Base-by-base conservation (phyloP, 2,888 invertebrate species). In the Odontomyia ornata region DNA sequence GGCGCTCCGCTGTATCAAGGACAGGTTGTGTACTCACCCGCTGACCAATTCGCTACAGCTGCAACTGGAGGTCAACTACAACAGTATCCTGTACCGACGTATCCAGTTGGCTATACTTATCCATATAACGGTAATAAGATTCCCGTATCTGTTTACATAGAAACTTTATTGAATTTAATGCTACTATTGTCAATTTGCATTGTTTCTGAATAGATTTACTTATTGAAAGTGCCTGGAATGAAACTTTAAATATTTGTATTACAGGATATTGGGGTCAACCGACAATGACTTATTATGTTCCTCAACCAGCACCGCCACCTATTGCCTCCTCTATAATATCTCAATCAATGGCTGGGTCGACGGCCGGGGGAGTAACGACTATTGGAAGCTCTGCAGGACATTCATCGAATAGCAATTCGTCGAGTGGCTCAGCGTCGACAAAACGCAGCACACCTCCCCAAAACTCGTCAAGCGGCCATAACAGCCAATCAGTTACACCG, bases 211-310 rank as follows among this genome's bases (percentile, higher is more conserved):
- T n/a, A n/a, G n/a, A n/a, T n/a, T n/a, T n/a, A n/a, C n/a, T n/a
- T n/a, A n/a, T n/a, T n/a, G n/a, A n/a, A n/a, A n/a, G n/a, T n/a
- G n/a, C n/a, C n/a, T n/a, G n/a, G n/a, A n/a, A n/a, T n/a, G n/a
- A n/a, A n/a, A n/a, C n/a, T n/a, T n/a, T n/a, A n/a, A n/a, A n/a
- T n/a, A n/a, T 5, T 11, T 28, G 72, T 1, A 25, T 67, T 60
- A 23, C 72, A 83, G 85, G 84, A 77, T 84, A 84, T 80, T 85
- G 85, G 85, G 83, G 84, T 77, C 85, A 84, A 81, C 57, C 73
- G 27, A 82, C 86, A 73, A 86, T 86, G 85, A 85, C 86, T 73
- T 87, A 87, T 81, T 87, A 87, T 80, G 83, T 87, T 82, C 85
- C 85, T 80, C 87, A 84, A 80, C 85, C 84, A 81, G 81, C 85